A percentile compares a stretch with the other conserved stretches of the same genome.
Conservation (phyloP, 1,140 invertebrate genomes). For the Wasmannia auropunctata region DNA sequence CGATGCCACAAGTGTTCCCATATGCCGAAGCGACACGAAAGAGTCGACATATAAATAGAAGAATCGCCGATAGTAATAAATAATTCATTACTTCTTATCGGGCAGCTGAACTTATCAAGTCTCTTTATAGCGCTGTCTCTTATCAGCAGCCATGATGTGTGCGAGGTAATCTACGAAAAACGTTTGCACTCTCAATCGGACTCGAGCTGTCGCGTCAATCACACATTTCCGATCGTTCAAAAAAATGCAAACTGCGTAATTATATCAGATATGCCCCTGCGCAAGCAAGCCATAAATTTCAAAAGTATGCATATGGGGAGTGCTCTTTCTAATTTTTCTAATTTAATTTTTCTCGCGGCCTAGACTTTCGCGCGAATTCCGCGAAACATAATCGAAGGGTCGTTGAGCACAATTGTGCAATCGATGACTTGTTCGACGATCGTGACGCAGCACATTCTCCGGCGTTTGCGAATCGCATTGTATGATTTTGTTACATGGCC, state of each 20-base stretch:
- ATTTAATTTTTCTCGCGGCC: not conserved
- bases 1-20: not conserved
- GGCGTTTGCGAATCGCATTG: not conserved
- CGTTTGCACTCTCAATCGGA: not conserved
- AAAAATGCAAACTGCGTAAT: not conserved
- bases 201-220: not conserved
- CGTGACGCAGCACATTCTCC: conserved; percentile 37
- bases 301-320: not conserved
- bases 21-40: not conserved
- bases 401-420: conserved; percentile 28
- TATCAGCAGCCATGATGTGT: not conserved
- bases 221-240: not conserved
- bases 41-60: not conserved
- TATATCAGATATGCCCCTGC: not conserved
- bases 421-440: conserved; percentile 30
- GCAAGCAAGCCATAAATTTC: not conserved
- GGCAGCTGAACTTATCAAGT: not conserved
- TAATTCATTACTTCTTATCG: conserved; percentile 33
- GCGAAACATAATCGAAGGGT: not conserved
- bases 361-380: no score
- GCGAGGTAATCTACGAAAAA: not conserved
- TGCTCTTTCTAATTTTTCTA: not conserved
- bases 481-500: not conserved
- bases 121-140: not conserved
- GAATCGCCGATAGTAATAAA: not conserved